Base-by-base conservation (phyloP, 2,797 vertebrate genomes). In the Tenualosa thibaudeaui region DNA sequence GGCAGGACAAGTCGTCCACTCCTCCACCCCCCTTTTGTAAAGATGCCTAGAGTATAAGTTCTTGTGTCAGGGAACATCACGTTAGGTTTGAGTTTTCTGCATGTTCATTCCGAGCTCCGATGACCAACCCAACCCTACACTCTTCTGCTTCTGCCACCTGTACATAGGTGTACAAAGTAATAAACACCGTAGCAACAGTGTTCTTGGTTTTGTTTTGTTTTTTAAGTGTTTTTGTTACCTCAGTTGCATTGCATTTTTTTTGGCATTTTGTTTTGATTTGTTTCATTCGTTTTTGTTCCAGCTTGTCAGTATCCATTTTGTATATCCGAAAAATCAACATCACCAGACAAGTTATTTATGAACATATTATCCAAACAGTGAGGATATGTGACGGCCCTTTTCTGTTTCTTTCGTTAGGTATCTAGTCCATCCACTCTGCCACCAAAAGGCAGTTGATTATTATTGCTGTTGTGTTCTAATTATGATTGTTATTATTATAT, bases 261-360 rank as follows among this genome's bases (percentile, higher is more conserved):
- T n/a, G 12, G 5, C 37, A 37, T 40, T 43, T 78, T 46, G 22
- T 51, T 51, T 46, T 78, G 7, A 9, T 78, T 78, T 90, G 88
- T 84, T 78, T 24, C 46, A 9, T 78, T 51, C 1, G 62, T 68
- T 78, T 24, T 78, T 46, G 71, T 78, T 78, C 71, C 71, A 78
- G 71, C 71, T 78, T 92, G 87, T 93, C 92, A 92, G 91, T 92
- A 88, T 95, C 93, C 92, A 82, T 89, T 91, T 94, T 92, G 92
- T 94, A 91, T 89, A 78, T 92, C 85, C 88, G 93, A 86, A 90
- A 93, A 31, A 90, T 93, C 91, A 0, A 88, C 90, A 89, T 87
- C 87, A 46, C 81, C 90, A 88, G 89, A 93, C 88, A 91, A 93
- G 91, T 97, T 97, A 97, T 98, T 98, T 98, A 97, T 98, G 92